A percentile compares a stretch with the other conserved stretches of the same genome.
These are phyloP conservation scores for Campoletis sonorensis DNA, from an alignment of 1,140 invertebrate species.

Conservation along the genomic window DNA sequence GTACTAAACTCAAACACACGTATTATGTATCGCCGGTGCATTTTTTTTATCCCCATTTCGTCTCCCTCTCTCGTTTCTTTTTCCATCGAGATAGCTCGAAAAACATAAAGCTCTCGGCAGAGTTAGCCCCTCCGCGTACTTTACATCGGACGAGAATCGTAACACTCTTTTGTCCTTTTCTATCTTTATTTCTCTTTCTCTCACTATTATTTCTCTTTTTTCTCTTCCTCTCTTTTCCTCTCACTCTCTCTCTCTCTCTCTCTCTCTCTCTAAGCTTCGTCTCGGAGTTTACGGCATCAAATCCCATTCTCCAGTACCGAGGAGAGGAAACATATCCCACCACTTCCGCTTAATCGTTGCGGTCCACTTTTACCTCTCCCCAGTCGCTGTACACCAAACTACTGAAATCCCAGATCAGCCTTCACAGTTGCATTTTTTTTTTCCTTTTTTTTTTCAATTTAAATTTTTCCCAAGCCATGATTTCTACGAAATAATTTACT, in stretches of 20 bases:
- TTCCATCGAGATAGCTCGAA: conserved; percentile 21
- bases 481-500: too few species aligned
- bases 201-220: neutral
- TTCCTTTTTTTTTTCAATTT: too few species aligned
- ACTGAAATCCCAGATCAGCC: neutral
- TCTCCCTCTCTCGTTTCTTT: conserved; percentile 39
- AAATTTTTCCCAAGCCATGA: too few species aligned
- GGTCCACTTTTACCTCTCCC: conserved; percentile 10
- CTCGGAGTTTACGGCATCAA: conserved; percentile 6
- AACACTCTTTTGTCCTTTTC: neutral
- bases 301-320: conserved; percentile 2
- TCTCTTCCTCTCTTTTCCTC: neutral
- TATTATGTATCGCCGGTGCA: neutral
- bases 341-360: conserved; percentile 3
- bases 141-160: conserved; percentile 7
- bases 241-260: neutral
- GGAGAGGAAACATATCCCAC: conserved; percentile 1
- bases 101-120: conserved; percentile 20
- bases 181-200: neutral
- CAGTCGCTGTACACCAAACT: neutral
- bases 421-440: too few species aligned
- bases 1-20: too few species aligned
- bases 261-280: neutral
- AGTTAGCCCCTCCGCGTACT: conserved; percentile 5
- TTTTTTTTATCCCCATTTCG: neutral